Conservation (phyloP, 1,140 invertebrate species). For the Cryptotermes secundus region DNA sequence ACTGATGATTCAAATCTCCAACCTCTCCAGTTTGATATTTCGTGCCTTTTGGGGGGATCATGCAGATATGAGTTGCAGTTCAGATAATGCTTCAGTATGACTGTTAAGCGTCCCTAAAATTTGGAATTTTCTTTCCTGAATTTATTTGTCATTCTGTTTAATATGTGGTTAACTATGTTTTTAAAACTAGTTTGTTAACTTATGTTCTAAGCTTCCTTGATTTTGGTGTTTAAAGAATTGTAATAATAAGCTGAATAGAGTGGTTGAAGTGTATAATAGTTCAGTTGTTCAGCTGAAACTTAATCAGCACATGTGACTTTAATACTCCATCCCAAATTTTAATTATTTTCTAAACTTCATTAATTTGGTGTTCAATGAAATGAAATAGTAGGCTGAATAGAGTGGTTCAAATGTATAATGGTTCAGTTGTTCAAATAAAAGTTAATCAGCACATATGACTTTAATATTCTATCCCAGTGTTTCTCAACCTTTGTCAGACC, state of each 20-base stretch:
- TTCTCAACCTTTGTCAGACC: too few species aligned
- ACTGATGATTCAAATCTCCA: constrained; percentile 30
- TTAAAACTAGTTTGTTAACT: not conserved
- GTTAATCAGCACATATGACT: too few species aligned
- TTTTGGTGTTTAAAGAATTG: not conserved
- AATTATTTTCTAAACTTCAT: too few species aligned
- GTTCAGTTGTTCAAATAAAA: too few species aligned
- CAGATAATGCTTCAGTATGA: constrained; percentile 6
- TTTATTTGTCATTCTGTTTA: not conserved
- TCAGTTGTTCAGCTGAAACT: not conserved
- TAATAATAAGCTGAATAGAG: not conserved
- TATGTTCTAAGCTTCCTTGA: not conserved
- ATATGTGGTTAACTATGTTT: not conserved
- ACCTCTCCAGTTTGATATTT: constrained; percentile 29
- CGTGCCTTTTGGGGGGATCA: constrained; percentile 31
- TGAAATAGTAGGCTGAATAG: too few species aligned
- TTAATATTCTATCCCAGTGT: too few species aligned
- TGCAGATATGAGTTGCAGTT: constrained; percentile 9
- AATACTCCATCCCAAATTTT: too few species aligned
- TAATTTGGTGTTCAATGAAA: too few species aligned
- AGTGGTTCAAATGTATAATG: too few species aligned
- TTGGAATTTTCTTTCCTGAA: not conserved
- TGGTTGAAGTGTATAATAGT: not conserved
- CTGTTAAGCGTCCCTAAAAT: not conserved
- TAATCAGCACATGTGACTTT: not conserved